These are phyloP conservation scores for Gallinago solitaria DNA, from an alignment of 2,797 vertebrate genomes.

Conservation along the genomic window DNA sequence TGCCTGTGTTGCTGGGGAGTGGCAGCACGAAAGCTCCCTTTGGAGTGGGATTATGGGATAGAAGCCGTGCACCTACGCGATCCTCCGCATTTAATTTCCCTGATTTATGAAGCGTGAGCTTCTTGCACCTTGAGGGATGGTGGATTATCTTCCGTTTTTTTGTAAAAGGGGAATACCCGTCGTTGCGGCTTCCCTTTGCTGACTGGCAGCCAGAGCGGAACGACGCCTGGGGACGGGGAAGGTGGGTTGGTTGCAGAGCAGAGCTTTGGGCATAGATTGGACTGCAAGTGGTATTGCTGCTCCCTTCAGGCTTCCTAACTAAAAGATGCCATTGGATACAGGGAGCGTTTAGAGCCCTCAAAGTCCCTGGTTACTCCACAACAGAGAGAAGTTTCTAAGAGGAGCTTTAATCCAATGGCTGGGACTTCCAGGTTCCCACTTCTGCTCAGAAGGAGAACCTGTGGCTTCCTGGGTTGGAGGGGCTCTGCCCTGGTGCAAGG, in stretches of 20 bases:
- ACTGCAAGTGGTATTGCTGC: background rate
- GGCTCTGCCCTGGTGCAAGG: background rate
- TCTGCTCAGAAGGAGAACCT: background rate
- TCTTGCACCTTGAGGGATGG: constrained; percentile 54
- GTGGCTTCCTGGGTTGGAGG: background rate
- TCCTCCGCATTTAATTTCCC: constrained; percentile 34
- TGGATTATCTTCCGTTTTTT: background rate
- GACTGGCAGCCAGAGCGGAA: background rate
- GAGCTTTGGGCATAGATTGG: background rate
- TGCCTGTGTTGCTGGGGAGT: background rate
- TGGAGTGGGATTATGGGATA: background rate
- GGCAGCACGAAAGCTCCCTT: background rate
- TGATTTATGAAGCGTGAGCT: constrained; percentile 57
- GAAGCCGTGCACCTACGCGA: background rate
- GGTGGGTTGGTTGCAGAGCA: background rate
- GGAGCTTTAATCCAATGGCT: background rate
- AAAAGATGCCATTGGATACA: background rate
- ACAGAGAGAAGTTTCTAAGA: background rate
- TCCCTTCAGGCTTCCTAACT: background rate
- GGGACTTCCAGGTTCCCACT: background rate
- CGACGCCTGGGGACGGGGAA: background rate
- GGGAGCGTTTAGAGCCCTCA: background rate
- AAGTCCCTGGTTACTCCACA: background rate
- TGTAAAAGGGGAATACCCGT: background rate
- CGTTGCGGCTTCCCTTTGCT: background rate